Evolutionary conservation across 2,888 invertebrate genomes (phyloP).

Genomic region (Eupithecia centaureata): DNA sequence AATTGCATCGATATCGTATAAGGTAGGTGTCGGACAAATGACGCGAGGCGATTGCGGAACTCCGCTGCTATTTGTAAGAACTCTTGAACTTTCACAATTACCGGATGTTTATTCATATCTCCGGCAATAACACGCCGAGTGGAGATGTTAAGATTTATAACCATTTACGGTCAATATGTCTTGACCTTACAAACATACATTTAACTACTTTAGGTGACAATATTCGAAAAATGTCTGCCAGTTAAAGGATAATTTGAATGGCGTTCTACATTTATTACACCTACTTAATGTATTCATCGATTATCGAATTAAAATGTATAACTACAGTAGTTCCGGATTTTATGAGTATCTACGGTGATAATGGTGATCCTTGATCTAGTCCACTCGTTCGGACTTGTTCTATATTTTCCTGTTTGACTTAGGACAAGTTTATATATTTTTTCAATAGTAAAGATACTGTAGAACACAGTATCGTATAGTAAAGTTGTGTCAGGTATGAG

Average conservation of each 20-base stretch:
- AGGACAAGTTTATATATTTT: neutral
- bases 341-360: neutral
- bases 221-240: constrained; percentile 2
- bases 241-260: constrained; percentile 15
- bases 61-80: constrained; percentile 12
- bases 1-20: constrained; percentile 5
- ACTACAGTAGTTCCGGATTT: neutral
- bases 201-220: neutral
- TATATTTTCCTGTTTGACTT: neutral
- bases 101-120: constrained; percentile 9
- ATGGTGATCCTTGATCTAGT: neutral
- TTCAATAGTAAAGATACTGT: neutral
- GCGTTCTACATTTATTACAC: constrained; percentile 10
- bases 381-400: neutral
- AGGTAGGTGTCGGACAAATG: neutral
- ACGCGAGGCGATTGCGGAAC: neutral
- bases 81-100: constrained; percentile 33
- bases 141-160: constrained; percentile 12
- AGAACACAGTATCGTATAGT: neutral
- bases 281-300: neutral
- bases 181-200: neutral
- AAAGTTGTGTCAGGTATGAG: neutral
- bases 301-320: neutral
- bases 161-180: constrained; percentile 13
- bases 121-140: constrained; percentile 8